Conservation (phyloP, 2,888 invertebrate genomes). For the Auanema sp. region DNA sequence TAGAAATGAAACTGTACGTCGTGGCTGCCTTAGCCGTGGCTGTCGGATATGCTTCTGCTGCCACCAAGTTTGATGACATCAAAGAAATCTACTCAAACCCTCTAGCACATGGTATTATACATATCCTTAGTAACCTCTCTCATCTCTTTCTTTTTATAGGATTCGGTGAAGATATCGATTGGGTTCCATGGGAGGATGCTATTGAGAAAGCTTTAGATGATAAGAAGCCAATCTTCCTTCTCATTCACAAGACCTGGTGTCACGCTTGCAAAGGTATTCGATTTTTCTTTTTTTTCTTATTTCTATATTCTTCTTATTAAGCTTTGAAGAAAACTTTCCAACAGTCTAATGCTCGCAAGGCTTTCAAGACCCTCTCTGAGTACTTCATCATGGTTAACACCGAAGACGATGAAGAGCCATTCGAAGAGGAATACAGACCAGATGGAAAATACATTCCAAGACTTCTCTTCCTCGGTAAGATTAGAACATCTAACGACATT, state of each 20-base stretch:
- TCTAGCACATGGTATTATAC: slow-evolving; percentile 45
- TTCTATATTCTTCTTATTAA: slow-evolving; percentile 24
- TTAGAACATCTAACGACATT: not conserved
- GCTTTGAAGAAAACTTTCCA: slow-evolving; percentile 63
- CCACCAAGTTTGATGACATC: slow-evolving; percentile 44
- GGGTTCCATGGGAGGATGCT: slow-evolving; percentile 64
- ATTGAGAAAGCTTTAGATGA: slow-evolving; percentile 59
- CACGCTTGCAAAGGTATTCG: slow-evolving; percentile 66
- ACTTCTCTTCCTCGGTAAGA: slow-evolving; percentile 55
- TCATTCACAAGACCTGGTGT: slow-evolving; percentile 69
- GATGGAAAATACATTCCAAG: slow-evolving; percentile 63
- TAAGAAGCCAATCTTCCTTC: slow-evolving; percentile 66
- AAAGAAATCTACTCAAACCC: slow-evolving; percentile 59
- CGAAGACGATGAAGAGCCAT: slow-evolving; percentile 66
- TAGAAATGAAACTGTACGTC: no score
- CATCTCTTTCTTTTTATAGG: slow-evolving; percentile 32
- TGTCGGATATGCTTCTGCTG: slow-evolving; percentile 7
- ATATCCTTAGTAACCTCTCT: not conserved
- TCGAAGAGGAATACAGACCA: slow-evolving; percentile 62
- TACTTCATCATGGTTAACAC: slow-evolving; percentile 67
- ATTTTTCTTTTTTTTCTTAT: not conserved
- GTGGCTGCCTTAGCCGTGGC: no score
- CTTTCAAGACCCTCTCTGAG: slow-evolving; percentile 60
- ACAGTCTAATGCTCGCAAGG: slow-evolving; percentile 63
- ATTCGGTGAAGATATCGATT: slow-evolving; percentile 62